These are phyloP conservation scores for Ptilonorhynchus violaceus DNA, from an alignment of 2,113 vertebrate species.

Conservation along the genomic window DNA sequence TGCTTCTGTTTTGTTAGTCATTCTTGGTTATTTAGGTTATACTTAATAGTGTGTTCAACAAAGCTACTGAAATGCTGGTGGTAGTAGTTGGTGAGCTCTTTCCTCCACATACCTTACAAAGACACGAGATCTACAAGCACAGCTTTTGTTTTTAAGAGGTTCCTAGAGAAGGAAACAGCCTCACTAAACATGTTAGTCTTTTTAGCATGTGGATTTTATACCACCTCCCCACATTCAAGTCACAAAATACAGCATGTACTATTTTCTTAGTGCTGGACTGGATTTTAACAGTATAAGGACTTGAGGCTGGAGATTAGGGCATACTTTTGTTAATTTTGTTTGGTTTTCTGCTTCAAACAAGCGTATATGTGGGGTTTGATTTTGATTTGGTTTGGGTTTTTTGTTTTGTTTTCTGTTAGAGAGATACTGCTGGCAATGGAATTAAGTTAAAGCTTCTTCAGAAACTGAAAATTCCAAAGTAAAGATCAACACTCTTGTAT, in stretches of 20 bases:
- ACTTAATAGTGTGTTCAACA: not conserved
- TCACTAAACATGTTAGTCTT: not conserved
- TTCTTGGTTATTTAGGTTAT: not conserved
- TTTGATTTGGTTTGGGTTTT: not conserved
- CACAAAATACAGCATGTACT: not conserved
- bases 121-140: not conserved
- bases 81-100: not conserved
- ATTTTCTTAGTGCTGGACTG: not conserved
- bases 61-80: not conserved
- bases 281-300: not conserved
- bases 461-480: not conserved
- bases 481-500: not conserved
- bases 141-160: not conserved
- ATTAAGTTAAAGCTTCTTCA: not conserved
- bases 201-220: not conserved
- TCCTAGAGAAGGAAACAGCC: not conserved
- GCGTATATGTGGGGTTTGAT: not conserved
- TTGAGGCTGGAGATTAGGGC: not conserved
- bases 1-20: not conserved
- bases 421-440: not conserved
- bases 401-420: not conserved
- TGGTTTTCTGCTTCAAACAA: not conserved
- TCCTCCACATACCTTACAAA: not conserved
- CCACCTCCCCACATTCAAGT: not conserved
- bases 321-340: not conserved